Base-by-base conservation (phyloP, 2,113 vertebrate genomes). In the Lethenteron reissneri region DNA sequence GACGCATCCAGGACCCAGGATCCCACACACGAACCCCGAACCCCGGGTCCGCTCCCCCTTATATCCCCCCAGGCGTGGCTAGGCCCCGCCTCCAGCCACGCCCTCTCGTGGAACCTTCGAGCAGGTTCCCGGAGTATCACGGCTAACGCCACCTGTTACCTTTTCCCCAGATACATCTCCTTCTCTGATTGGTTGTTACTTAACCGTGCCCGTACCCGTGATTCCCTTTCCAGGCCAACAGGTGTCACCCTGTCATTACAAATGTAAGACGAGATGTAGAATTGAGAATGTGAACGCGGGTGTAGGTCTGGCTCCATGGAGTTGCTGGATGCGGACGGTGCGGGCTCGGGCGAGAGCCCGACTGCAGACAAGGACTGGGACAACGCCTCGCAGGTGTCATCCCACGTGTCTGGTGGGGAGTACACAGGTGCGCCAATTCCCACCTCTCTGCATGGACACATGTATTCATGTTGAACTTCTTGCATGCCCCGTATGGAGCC, bases 331-430 rank as follows among this genome's bases (percentile, higher is more conserved):
- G 91, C 91, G 56, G 89, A 88, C 1, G 88, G 86, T 78, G 17
- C 12, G 25, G 84, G 85, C 74, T 73, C 76, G 87, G 87, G 73
- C 86, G 88, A 12, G 83, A 86, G 6, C 91, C 89, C n/a, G 12
- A 86, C 85, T 60, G 85, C 88, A 1, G 87, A 90, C 11, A 95
- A 92, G 72, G 92, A 92, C 74, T 94, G 89, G 89, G 89, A 94
- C 59, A 86, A 81, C 1, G 85, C 81, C 10, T 92, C 88, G 5
- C 88, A 83, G 1, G 83, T 88, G 71, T 94, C 89, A 0, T 90
- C 88, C 2, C 84, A 88, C 0, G 84, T 86, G 0, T 94, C 88
- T 0, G 86, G 90, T 72, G 88, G 88, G 3, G 88, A 92, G 75
- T 92, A 92, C 75, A 90, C 88, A 15, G 89, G 89, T 89, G 69